phyloP scores from a whole-genome alignment of 2,113 vertebrate genomes.

The Tachycineta bicolor region DNA sequence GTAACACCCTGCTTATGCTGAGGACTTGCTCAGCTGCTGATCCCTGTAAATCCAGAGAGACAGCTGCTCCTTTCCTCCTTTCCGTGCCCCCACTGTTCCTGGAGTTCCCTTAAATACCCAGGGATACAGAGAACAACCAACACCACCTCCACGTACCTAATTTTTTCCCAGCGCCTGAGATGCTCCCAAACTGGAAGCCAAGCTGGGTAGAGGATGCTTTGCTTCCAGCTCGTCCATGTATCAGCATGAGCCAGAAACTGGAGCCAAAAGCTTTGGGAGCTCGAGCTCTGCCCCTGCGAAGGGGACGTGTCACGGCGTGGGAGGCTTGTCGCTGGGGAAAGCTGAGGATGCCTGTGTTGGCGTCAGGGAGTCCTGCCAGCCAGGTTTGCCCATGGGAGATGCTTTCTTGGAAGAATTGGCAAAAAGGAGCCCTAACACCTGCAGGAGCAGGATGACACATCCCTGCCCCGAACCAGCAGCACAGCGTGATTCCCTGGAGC shows the following conservation, averaged over 20 bases:
- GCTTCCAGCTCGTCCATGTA: not conserved
- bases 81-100: not conserved
- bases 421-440: not conserved
- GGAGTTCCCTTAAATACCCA: not conserved
- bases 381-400: not conserved
- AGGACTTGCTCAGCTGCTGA: conserved; percentile 7
- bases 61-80: conserved; percentile 8
- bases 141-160: not conserved
- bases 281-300: not conserved
- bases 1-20: conserved; percentile 8
- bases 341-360: not conserved
- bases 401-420: not conserved
- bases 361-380: not conserved
- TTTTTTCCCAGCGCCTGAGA: not conserved
- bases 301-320: not conserved
- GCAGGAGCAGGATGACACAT: not conserved
- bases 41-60: conserved; percentile 5
- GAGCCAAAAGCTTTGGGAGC: conserved; percentile 1
- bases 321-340: not conserved
- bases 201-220: not conserved
- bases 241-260: not conserved
- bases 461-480: not conserved
- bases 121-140: not conserved
- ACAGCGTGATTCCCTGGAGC: not conserved
- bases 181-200: not conserved